These are phyloP conservation scores for Ancistrus triradiatus DNA, from an alignment of 2,113 vertebrate genomes.

Conservation along the genomic window DNA sequence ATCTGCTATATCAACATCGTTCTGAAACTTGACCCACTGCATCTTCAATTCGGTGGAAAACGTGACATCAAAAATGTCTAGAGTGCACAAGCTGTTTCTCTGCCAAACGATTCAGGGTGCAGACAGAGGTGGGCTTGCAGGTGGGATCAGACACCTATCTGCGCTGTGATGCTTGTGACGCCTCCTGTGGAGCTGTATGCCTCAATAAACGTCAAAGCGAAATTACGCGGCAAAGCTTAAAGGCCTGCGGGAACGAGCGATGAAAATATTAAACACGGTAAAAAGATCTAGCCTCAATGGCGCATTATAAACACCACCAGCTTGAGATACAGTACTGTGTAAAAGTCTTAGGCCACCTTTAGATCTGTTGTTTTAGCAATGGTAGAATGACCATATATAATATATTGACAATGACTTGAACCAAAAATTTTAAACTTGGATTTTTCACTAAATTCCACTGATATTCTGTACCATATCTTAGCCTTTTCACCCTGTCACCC, in stretches of 20 bases:
- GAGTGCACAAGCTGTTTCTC: conserved; percentile 49
- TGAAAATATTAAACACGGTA: conserved; percentile 54
- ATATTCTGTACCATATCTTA: too few species aligned
- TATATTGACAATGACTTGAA: too few species aligned
- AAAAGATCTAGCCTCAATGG: conserved; percentile 16
- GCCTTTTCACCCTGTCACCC: too few species aligned
- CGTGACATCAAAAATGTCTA: conserved; percentile 38
- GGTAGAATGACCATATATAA: too few species aligned
- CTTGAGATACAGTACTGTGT: too few species aligned
- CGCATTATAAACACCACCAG: neutral
- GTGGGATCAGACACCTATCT: conserved; percentile 53
- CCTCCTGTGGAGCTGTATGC: conserved; percentile 55
- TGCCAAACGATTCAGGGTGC: conserved; percentile 53
- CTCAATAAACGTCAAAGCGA: conserved; percentile 60
- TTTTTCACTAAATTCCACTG: too few species aligned
- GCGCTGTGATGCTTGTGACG: conserved; percentile 53
- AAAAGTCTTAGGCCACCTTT: too few species aligned
- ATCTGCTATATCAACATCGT: conserved; percentile 7
- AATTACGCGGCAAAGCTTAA: conserved; percentile 54
- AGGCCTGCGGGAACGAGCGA: conserved; percentile 51
- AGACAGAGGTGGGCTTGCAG: conserved; percentile 28
- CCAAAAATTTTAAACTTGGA: too few species aligned
- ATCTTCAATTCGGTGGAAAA: conserved; percentile 10
- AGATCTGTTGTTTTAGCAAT: too few species aligned
- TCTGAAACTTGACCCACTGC: neutral